Conservation (phyloP, 2,797 vertebrate genomes). For the Phoeniculus purpureus region DNA sequence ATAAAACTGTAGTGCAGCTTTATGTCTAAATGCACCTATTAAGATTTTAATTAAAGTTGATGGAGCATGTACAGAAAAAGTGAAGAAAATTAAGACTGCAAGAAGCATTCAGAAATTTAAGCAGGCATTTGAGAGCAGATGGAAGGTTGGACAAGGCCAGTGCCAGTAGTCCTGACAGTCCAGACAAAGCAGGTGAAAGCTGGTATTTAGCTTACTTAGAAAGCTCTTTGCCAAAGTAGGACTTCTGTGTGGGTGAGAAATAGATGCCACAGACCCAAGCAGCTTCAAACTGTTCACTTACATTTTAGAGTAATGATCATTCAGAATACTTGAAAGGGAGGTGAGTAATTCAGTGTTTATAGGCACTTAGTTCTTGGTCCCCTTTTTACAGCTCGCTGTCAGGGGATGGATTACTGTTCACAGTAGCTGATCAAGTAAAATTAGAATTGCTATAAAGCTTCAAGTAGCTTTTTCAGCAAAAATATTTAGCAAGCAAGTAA, state of each 20-base stretch:
- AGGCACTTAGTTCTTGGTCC: background rate
- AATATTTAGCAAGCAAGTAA: background rate
- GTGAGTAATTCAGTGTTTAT: background rate
- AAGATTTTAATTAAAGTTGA: constrained; percentile 23
- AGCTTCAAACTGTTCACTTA: background rate
- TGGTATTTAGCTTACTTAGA: background rate
- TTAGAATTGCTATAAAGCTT: background rate
- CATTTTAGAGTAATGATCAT: background rate
- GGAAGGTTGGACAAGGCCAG: background rate
- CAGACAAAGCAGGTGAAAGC: background rate
- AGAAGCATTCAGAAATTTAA: background rate
- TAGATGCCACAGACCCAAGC: background rate
- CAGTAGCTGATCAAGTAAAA: background rate
- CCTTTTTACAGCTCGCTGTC: background rate
- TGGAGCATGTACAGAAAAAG: background rate
- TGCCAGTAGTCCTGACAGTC: background rate
- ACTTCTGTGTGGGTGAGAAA: background rate
- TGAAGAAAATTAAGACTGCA: background rate
- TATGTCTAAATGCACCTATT: background rate
- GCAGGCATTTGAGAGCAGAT: background rate
- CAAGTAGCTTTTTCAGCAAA: background rate
- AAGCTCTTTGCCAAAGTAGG: background rate
- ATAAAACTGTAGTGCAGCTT: background rate
- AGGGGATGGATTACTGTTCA: background rate
- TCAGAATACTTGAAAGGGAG: background rate